Evolutionary conservation across 2,888 invertebrate species (phyloP), one percentile per base, ranked within the genome.

Genomic region (Agonopterix subpropinquella): DNA sequence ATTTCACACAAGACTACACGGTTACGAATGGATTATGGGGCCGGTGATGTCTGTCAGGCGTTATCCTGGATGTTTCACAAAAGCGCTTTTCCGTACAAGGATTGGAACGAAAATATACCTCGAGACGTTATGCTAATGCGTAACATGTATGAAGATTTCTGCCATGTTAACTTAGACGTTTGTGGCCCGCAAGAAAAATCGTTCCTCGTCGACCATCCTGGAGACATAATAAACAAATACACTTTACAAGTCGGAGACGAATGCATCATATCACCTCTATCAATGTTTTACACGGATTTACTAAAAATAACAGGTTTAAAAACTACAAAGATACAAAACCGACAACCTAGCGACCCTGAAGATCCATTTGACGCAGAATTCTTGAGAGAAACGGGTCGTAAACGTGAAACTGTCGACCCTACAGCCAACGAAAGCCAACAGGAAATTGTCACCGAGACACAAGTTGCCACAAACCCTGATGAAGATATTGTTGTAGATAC

Each of bases 341-440:
- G 96, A 2, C 89, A 90, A 52, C 84, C 90, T 4, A 89, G 91
- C 55, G 97, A 98, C 70, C 93, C 97, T 0, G 96, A 97, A 77
- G 98, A 98, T 82, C 97, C 97, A 2, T 96, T 96, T 71, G 98
- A 98, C 87, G 96, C 96, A 10, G 95, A 95, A 69, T 98, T 96
- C 71, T 85, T 98, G 9, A 90, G 96, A 55, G 98, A 98, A 86
- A 98, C 96, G 0, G 94, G 96, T 62, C 88, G 80, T 77, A 93
- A 84, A 67, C 77, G 79, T 45, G 89, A 80, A 62, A 76, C 85
- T 13, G 88, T 79, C 7, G 90, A 79, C 53, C 81, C 73, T 52
- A 65, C 68, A 3, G 73, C 73, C 0, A 88, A 80, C 56, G 87
- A 88, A 41, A 83, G 73, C 48, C 88, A 84, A 44, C 83, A 81